Evolutionary conservation across 2,113 vertebrate genomes (phyloP), one percentile per base, ranked within the genome.

Genomic region (Petroica traversi): DNA sequence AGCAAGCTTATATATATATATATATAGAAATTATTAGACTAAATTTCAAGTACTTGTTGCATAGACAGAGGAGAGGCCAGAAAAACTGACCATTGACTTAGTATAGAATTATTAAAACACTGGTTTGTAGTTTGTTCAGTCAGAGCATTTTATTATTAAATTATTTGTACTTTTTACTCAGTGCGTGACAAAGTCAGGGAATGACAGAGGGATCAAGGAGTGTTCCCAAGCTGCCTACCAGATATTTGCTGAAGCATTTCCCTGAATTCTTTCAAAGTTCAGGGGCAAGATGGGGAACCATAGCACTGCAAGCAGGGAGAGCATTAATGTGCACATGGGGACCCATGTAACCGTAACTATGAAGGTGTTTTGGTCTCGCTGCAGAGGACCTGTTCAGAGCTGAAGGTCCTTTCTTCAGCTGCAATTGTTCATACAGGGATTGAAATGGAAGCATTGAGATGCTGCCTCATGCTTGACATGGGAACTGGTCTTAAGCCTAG

Each of bases 271-370:
- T 24, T 78, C 38, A 2, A 3, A 78, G 25, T 40, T 8, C 9
- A 24, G 12, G 34, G 12, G 2, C 1, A 4, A 24, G 17, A 33
- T 43, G 24, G 3, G 31, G 22, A 55, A 14, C 19, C 1, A 0
- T 1, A 45, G 28, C 22, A 41, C 26, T 68, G 31, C 11, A 52
- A 34, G 16, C 34, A 58, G 31, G 54, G 17, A 61, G 8, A 69
- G 19, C 33, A 63, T 15, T 14, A 45, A 7, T 20, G 13, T 54
- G 14, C 28, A 13, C 17, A 5, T 26, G 24, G 12, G 20, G 10
- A 9, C 8, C 11, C 48, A 40, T 8, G 16, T 41, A 75, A 19
- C 8, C 10, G 1, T 64, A 63, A 36, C 6, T 31, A 2, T 11
- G 2, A 5, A 5, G 3, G 7, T 41, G 33, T 69, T 93, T 89